Evolutionary conservation across 2,888 invertebrate genomes (phyloP).

Genomic region (Phortica magna): DNA sequence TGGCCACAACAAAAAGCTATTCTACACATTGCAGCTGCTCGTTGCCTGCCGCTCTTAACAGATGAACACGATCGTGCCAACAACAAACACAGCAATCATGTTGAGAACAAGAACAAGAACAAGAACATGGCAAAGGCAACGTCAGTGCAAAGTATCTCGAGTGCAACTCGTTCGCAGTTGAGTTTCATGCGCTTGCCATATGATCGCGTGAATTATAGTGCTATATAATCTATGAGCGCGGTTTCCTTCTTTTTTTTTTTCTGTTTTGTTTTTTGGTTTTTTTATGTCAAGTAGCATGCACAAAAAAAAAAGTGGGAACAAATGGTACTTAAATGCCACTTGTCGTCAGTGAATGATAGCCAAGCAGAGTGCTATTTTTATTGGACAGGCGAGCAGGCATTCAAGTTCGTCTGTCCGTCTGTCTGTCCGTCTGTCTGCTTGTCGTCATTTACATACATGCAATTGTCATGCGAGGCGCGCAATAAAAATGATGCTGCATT

Average conservation of each 20-base stretch:
- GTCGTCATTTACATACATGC: slow-evolving; percentile 2
- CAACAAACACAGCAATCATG: neutral
- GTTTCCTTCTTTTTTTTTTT: neutral
- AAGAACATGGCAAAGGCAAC: neutral
- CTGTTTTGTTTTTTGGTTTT: neutral
- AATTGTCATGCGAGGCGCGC: slow-evolving; percentile 14
- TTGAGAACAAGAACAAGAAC: neutral
- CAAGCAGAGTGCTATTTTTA: slow-evolving; percentile 15
- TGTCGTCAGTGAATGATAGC: slow-evolving; percentile 21
- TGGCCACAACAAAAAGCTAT: neutral
- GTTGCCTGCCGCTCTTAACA: neutral
- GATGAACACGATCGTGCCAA: neutral
- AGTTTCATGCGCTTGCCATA: slow-evolving; percentile 61
- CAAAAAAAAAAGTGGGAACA: neutral
- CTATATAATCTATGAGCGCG: slow-evolving; percentile 11
- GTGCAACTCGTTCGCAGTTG: neutral
- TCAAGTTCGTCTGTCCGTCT: neutral
- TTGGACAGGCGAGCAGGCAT: neutral
- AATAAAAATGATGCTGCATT: slow-evolving; percentile 1
- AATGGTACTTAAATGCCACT: slow-evolving; percentile 4
- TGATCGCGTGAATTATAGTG: slow-evolving; percentile 64
- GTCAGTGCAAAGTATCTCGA: neutral
- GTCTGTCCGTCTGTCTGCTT: neutral
- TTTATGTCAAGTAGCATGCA: neutral
- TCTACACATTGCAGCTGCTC: neutral